Base-by-base conservation (phyloP, 2,888 invertebrate genomes). In the Diadegma fenestrale region DNA sequence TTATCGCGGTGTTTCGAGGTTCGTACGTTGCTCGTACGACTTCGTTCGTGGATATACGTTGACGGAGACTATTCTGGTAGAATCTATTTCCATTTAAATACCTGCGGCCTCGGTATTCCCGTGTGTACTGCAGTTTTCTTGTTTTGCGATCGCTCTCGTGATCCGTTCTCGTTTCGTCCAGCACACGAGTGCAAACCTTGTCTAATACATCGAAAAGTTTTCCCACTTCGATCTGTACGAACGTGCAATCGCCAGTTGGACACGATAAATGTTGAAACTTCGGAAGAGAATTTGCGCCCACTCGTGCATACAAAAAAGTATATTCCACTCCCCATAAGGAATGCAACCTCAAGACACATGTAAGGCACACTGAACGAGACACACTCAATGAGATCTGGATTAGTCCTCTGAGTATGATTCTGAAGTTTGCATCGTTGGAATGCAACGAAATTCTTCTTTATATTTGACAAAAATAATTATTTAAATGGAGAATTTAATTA, bases 31-130 rank as follows among this genome's bases (percentile, higher is more conserved):
- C 22, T 3, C 54, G 69, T 58, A 63, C 37, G 30, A n/a, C n/a
- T n/a, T n/a, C 22, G 14, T 66, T 17, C 63, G 43, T 51, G 61
- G 19, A 71, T 54, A 61, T 69, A 71, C 12, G 22, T n/a, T 58
- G 43, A 51, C 76, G 72, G 61, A 14, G 77, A 76, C 82, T 86
- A 85, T 87, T 85, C 82, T 80, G 78, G 85, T 81, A 80, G 68
- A 71, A 80, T 84, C 86, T 87, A 86, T 87, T 87, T 86, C 84
- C 84, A 85, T 86, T 87, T 61, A 69, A 86, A 87, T 86, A 85
- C 81, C 84, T 83, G 30, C 30, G 75, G 75, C 76, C 77, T 76
- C 69, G 80, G 82, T 82, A 80, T 87, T 85, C 73, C 75, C 82
- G 51, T 51, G 75, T 64, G 64, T 80, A 61, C 76, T 2, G 48